phyloP scores from a whole-genome alignment of 2,797 vertebrate species.

The Rhynchonycteris naso region DNA sequence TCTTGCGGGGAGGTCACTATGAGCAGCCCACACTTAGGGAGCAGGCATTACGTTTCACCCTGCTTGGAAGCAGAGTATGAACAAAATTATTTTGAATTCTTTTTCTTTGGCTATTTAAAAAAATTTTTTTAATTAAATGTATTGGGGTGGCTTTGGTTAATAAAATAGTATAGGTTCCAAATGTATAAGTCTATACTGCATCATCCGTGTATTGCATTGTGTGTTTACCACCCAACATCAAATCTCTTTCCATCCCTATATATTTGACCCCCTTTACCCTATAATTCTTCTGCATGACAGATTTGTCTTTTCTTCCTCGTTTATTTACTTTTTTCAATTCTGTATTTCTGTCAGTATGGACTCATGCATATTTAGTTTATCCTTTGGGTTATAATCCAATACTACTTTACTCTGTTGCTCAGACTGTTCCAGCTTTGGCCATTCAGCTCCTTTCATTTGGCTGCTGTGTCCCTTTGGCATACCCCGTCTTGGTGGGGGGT shows the following conservation, averaged over 20 bases:
- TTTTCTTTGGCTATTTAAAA: not conserved
- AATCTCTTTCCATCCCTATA: no score
- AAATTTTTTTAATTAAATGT: not conserved
- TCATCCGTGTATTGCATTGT: no score
- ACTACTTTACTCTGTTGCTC: not conserved
- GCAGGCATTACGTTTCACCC: not conserved
- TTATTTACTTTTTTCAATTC: not conserved
- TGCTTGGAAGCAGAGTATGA: not conserved
- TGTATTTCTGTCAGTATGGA: not conserved
- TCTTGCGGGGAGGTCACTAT: not conserved
- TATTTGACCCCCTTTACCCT: no score
- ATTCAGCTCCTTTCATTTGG: not conserved
- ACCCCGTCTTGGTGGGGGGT: not conserved
- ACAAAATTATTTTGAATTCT: slow-evolving; percentile 1
- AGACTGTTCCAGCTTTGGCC: not conserved
- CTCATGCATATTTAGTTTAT: not conserved
- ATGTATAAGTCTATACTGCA: no score
- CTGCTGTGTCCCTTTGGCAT: not conserved
- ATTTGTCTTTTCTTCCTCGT: not conserved
- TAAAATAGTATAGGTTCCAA: no score
- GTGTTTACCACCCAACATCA: no score
- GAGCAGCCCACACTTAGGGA: not conserved
- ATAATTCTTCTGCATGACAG: not conserved
- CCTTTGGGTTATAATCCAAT: not conserved
- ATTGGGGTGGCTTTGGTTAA: not conserved